Evolutionary conservation across 1,140 invertebrate genomes (phyloP).

Genomic region (Drosophila baimaii): DNA sequence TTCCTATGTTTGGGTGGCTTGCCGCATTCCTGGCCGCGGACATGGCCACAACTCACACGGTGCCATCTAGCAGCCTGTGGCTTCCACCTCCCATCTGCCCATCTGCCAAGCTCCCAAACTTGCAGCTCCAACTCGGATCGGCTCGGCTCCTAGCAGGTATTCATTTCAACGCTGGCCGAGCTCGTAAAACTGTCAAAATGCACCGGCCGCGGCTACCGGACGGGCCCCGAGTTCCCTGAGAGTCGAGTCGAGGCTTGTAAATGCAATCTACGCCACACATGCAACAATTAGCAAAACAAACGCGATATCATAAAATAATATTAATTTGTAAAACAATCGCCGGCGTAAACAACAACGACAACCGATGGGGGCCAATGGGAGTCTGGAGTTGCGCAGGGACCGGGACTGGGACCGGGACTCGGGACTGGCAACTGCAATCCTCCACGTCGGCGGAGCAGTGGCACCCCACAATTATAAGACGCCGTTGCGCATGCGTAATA

Average conservation of each 20-base stretch:
- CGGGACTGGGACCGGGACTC: not conserved
- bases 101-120: conserved; percentile 11
- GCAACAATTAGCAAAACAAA: conserved; percentile 84
- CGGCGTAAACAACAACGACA: conserved; percentile 76
- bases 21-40: conserved; percentile 68
- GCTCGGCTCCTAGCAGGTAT: conserved; percentile 58
- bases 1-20: conserved; percentile 77
- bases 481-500: conserved; percentile 83
- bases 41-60: conserved; percentile 73
- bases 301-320: conserved; percentile 84
- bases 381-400: not conserved
- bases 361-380: conserved; percentile 35
- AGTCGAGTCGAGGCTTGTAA: conserved; percentile 51
- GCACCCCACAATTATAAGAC: conserved; percentile 80
- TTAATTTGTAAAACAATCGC: conserved; percentile 83
- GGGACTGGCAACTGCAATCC: conserved; percentile 42
- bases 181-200: conserved; percentile 83
- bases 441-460: conserved; percentile 51
- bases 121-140: not conserved
- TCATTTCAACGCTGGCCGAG: conserved; percentile 75
- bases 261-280: conserved; percentile 83
- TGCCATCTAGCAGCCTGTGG: conserved; percentile 22
- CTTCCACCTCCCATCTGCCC: conserved; percentile 2
- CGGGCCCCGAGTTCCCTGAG: conserved; percentile 17
- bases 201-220: conserved; percentile 77